Conservation (phyloP, 2,113 vertebrate genomes). For the Cheilinus undulatus region DNA sequence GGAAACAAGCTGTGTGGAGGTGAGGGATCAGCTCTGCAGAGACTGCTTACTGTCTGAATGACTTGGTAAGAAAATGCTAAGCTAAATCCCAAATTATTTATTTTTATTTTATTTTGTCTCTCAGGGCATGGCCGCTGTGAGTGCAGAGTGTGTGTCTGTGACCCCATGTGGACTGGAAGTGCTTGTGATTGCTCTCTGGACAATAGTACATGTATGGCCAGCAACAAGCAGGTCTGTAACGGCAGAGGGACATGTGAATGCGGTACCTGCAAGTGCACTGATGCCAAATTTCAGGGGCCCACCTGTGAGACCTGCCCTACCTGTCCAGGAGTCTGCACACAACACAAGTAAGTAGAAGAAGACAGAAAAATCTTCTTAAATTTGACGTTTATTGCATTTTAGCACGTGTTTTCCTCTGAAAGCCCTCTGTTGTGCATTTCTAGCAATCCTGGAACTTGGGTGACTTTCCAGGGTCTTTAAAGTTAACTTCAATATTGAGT, state of each 20-base stretch:
- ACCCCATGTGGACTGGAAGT: conserved; percentile 91
- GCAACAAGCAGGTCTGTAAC: conserved; percentile 93
- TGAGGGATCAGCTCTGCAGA: conserved; percentile 50
- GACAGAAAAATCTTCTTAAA: too few relatives aligned
- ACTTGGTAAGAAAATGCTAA: too few relatives aligned
- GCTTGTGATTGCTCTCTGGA: conserved; percentile 95
- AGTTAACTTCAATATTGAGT: too few relatives aligned
- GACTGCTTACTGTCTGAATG: not conserved
- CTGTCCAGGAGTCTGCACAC: conserved; percentile 91
- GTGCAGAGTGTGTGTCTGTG: conserved; percentile 91
- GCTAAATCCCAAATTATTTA: too few relatives aligned
- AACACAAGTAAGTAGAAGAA: conserved; percentile 95
- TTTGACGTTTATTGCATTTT: too few relatives aligned
- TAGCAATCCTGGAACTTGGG: too few relatives aligned
- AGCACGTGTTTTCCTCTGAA: too few relatives aligned
- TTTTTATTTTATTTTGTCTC: conserved; percentile 2
- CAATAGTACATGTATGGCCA: conserved; percentile 86
- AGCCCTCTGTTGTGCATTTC: too few relatives aligned
- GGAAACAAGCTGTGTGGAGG: conserved; percentile 96
- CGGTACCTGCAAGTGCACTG: conserved; percentile 92
- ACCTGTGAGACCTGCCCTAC: conserved; percentile 96
- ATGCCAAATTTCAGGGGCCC: conserved; percentile 94
- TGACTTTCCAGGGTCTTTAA: too few relatives aligned
- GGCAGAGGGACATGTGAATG: conserved; percentile 93
- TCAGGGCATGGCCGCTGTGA: conserved; percentile 93